Base-by-base conservation (phyloP, 35 echinoderm and acorn worm genomes). In the Chiridota heheva region DNA sequence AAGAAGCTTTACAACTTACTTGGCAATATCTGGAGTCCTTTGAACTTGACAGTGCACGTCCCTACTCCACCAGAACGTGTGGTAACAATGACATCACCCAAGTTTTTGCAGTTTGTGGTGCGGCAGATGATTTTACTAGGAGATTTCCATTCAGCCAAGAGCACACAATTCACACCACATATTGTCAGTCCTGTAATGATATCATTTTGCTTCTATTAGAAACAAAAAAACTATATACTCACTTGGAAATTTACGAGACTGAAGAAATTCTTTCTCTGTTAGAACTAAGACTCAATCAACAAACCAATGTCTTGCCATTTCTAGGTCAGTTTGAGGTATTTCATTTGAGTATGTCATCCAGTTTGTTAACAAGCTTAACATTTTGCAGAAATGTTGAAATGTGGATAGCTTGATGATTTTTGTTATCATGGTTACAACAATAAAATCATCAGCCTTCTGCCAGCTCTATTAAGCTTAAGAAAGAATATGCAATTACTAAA, bases 81-180 rank as follows among this genome's bases (percentile, higher is more conserved):
- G 0, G 89, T 62, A 3, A 98, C 85, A 13, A 98, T 89, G 49
- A 92, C 95, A 67, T 88, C 89, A 15, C 95, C 95, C 40, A 78
- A 63, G 7, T 85, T 89, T 48, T 88, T 91, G 57, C 89, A 88
- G 80, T 77, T 77, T 22, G 88, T 91, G 8, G 95, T 98, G 6
- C 82, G 67, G 57, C 95, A 98, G 47, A 89, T 62, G 37, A 98
- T 98, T 76, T 98, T 98, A 44, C 85, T 92, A 2, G 95, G 85
- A 27, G 95, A 91, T 40, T 78, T 88, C 95, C 95, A 98, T 26
- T 97, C 89, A 17, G 94, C 88, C 18, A 90, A 42, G 25, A 97
- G 53, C 7, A 87, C 48, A 53, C 85, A 81, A 67, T 97, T 97
- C 34, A 84, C 88, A 72, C 85, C 85, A 70, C 94, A 97, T 29